Evolutionary conservation across 2,888 invertebrate genomes (phyloP), one percentile per base, ranked within the genome.

Genomic region (Drosophila neutralis): DNA sequence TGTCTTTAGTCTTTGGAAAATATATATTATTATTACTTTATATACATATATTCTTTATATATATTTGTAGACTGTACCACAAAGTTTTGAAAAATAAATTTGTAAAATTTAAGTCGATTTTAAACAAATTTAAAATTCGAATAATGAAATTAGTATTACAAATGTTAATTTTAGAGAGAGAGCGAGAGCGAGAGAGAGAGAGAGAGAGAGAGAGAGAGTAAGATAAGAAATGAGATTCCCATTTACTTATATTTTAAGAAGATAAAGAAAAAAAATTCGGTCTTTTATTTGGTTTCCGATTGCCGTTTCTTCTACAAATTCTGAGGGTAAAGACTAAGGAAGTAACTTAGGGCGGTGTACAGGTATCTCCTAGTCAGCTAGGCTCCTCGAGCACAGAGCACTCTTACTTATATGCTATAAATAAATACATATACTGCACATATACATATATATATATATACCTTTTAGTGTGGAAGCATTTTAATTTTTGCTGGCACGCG

Each of bases 401-500:
- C 21, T 24, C 7, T 10, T 45, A 45, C 21, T 7, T 7, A 4
- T 2, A 15, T 6, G 7, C 13, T 15, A 45, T 24, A 24, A 18
- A 45, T 45, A 15, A 7, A 45, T 2, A 15, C 42, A 0, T 33
- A 4, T 33, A 10, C 33, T 33, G 10, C 33, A 35, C 40, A 5
- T 31, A 35, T 11, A 24, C 40, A 6, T 40, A 35, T 6, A 24
- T 35, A 13, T 5, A 5, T 13, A 2, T 35, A 35, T 35, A 35
- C 4, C 15, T 35, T 4, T 49, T 57, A 38, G 53, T 35, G 36
- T 53, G 84, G 66, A 67, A 56, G 40, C 53, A 75, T 78, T 83
- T 80, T 87, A 87, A 87, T 84, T 87, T 78, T 59, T 45, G 76
- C 64, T 74, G 73, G 63, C 82, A 84, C 80, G 80, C 78, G 56